Evolutionary conservation across 2,888 invertebrate species (phyloP), one percentile per base, ranked within the genome.

Genomic region (Calliopum simillimum): DNA sequence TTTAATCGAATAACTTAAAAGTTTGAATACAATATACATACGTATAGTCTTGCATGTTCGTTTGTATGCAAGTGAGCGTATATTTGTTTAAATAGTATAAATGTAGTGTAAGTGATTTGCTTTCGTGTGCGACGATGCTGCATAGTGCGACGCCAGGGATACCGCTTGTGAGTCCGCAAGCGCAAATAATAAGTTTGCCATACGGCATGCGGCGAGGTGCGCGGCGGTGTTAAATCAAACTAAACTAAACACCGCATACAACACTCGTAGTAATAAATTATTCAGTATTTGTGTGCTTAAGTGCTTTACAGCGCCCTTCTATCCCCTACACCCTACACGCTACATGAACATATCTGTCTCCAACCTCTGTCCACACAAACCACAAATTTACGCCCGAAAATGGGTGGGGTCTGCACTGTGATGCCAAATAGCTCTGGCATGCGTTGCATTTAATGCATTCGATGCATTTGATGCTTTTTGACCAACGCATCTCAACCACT

Each of bases 161-260:
- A 23, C 19, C 44, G 23, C 58, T 47, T 46, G 44, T 16, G 16
- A 14, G 49, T 14, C 16, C 8, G 13, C 25, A 62, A 47, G 47
- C 44, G 53, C 61, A 68, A 66, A 71, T 73, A 73, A 71, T 73
- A 69, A 67, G 67, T 68, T 63, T 64, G 61, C 33, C 8, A 33
- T 33, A 33, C 33, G 33, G 33, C 33, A 33, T 33, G 33, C 8
- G 33, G 33, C 8, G 1, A 1, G 33, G 33, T 33, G 53, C 49
- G 61, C 55, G 19, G 46, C 69, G 65, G 65, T 67, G 71, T 68
- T 68, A 70, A 71, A 73, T 70, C 71, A 71, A 73, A 68, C 73
- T 69, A 68, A 71, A 55, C 66, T 70, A 70, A 71, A 69, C 58
- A 66, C 68, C 65, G n/a, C 71, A 70, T 53, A 65, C 62, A 59